These are phyloP conservation scores for Hestina assimilis DNA, from an alignment of 1,140 invertebrate species.

Conservation along the genomic window DNA sequence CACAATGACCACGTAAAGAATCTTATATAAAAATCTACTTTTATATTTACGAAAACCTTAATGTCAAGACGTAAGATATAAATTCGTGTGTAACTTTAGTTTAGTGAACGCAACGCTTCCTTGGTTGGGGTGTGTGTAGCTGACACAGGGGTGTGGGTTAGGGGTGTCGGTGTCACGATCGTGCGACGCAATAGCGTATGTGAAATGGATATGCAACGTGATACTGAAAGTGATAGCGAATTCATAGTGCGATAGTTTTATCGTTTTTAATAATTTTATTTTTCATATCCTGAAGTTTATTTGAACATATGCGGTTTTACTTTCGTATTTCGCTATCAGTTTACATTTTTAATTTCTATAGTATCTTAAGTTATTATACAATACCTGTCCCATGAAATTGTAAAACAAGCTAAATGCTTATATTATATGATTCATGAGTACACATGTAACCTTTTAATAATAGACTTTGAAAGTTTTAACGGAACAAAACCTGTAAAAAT, in stretches of 20 bases:
- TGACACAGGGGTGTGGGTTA: slow-evolving; percentile 64
- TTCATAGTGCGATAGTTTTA: slow-evolving; percentile 26
- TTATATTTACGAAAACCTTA: slow-evolving; percentile 28
- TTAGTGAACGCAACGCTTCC: slow-evolving; percentile 25
- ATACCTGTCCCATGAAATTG: too few species aligned
- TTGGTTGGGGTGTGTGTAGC: slow-evolving; percentile 56
- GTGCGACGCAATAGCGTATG: slow-evolving; percentile 68
- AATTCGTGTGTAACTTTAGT: slow-evolving; percentile 12
- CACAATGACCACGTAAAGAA: slow-evolving; percentile 45
- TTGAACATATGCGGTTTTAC: not conserved
- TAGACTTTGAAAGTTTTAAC: too few species aligned
- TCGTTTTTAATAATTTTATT: slow-evolving; percentile 17
- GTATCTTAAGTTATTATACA: too few species aligned
- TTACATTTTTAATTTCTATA: too few species aligned
- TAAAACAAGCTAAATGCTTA: too few species aligned
- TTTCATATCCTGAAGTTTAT: slow-evolving; percentile 2
- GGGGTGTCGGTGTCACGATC: slow-evolving; percentile 66
- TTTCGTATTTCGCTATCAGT: not conserved
- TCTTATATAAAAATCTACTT: slow-evolving; percentile 21
- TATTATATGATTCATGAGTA: too few species aligned
- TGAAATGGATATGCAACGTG: slow-evolving; percentile 72
- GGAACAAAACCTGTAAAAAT: too few species aligned
- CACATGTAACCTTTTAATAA: too few species aligned
- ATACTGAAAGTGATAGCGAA: slow-evolving; percentile 62
- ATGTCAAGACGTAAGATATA: slow-evolving; percentile 25